Evolutionary conservation across 2,888 invertebrate genomes (phyloP).

Genomic region (Drosophila melanosoma): DNA sequence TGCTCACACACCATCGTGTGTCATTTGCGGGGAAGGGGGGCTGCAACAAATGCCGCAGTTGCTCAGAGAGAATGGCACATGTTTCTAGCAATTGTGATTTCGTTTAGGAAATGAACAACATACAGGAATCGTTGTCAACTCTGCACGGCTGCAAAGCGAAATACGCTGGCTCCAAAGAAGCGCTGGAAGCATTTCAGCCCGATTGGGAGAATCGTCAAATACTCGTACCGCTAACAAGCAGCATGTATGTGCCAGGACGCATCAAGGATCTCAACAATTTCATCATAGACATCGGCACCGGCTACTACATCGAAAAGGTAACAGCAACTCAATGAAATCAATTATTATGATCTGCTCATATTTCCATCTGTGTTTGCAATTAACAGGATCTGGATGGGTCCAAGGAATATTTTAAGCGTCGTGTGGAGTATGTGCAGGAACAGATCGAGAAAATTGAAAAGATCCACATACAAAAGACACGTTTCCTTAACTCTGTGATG

Average conservation of each 20-base stretch:
- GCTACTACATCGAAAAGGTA: constrained; percentile 98
- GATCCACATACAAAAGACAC: constrained; percentile 89
- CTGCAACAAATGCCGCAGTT: constrained; percentile 19
- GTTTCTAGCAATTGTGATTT: constrained; percentile 37
- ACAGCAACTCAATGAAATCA: constrained; percentile 3
- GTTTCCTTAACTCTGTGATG: constrained; percentile 91
- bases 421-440: constrained; percentile 95
- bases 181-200: constrained; percentile 91
- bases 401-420: constrained; percentile 96
- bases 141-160: constrained; percentile 95
- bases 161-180: constrained; percentile 94
- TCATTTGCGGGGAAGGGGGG: background rate
- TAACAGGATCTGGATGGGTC: constrained; percentile 91
- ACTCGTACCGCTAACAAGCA: constrained; percentile 97
- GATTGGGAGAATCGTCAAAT: constrained; percentile 93
- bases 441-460: constrained; percentile 97
- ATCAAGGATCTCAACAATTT: constrained; percentile 94
- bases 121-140: constrained; percentile 95
- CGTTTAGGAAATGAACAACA: constrained; percentile 91
- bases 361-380: constrained; percentile 11
- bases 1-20: constrained; percentile 18
- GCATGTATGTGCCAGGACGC: constrained; percentile 98
- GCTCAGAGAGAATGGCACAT: constrained; percentile 40
- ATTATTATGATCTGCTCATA: background rate
- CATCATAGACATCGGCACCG: constrained; percentile 97